A percentile compares a stretch with the other conserved stretches of the same genome.
Conservation (phyloP, 2,888 invertebrate species). For the Poecilobothrus nobilitatus region DNA sequence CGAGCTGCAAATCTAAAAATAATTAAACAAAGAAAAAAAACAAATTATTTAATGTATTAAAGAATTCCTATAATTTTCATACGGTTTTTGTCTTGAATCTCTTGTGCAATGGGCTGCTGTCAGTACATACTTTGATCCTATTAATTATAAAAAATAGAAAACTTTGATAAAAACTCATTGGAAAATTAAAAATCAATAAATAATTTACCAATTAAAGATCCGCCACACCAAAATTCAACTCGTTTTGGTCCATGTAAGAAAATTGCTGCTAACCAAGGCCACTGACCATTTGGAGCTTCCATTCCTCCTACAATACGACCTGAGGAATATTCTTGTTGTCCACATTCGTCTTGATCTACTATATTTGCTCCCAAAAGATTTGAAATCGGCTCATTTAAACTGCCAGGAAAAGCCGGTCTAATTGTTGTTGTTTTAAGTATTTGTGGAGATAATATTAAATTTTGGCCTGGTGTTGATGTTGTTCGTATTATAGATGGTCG, state of each 20-base stretch:
- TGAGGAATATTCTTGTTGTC: conserved; percentile 70
- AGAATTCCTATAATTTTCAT: conserved; percentile 37
- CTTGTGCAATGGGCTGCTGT: conserved; percentile 92
- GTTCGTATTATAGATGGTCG: conserved; percentile 25
- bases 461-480: conserved; percentile 23
- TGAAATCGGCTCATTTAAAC: conserved; percentile 24
- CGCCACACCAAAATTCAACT: conserved; percentile 91
- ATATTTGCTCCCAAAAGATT: conserved; percentile 35
- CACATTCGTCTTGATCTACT: conserved; percentile 56
- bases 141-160: not conserved
- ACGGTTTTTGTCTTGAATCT: conserved; percentile 83
- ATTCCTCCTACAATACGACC: conserved; percentile 88
- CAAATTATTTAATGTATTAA: not conserved
- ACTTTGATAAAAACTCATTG: no score
- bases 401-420: conserved; percentile 46
- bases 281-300: conserved; percentile 72
- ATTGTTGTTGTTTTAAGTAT: conserved; percentile 44
- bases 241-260: conserved; percentile 77
- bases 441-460: conserved; percentile 38
- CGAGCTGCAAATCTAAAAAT: conserved; percentile 67
- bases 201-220: conserved; percentile 62
- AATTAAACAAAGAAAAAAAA: not conserved
- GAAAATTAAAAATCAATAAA: no score
- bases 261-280: conserved; percentile 97
- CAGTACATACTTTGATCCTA: conserved; percentile 54